Percentiles rank a stretch among this genome's conserved stretches.
Conservation (phyloP, 2,113 vertebrate genomes). For the Lophotis ruficrista region DNA sequence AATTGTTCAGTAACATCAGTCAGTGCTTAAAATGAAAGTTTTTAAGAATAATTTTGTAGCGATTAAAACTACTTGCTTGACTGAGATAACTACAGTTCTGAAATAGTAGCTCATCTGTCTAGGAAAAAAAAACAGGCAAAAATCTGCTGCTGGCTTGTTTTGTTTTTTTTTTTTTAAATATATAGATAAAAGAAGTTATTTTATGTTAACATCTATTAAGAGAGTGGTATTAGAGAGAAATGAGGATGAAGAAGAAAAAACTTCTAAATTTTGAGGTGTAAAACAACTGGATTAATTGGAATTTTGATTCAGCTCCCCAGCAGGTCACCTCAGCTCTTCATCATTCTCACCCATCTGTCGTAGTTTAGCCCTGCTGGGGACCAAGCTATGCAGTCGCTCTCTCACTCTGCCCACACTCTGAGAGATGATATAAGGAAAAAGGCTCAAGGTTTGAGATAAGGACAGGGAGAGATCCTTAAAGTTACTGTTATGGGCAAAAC, state of each 20-base stretch:
- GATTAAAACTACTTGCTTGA: background rate
- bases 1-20: background rate
- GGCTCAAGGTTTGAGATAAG: no score
- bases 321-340: no score
- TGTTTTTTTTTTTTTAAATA: background rate
- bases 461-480: no score
- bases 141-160: background rate
- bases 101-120: background rate
- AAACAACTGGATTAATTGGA: background rate
- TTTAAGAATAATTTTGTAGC: background rate
- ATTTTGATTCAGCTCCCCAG: background rate
- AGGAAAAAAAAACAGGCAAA: background rate
- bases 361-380: no score
- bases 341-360: background rate
- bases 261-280: background rate
- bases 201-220: background rate
- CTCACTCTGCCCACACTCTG: no score
- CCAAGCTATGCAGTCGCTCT: no score
- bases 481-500: no score
- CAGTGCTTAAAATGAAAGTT: constrained; percentile 2
- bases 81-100: background rate
- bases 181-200: background rate
- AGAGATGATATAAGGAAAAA: no score
- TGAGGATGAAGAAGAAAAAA: background rate
- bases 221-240: background rate